Percentiles rank a stretch among this genome's conserved stretches.
Evolutionary conservation across 2,888 invertebrate species (phyloP).

Genomic region (Dryobota labecula): DNA sequence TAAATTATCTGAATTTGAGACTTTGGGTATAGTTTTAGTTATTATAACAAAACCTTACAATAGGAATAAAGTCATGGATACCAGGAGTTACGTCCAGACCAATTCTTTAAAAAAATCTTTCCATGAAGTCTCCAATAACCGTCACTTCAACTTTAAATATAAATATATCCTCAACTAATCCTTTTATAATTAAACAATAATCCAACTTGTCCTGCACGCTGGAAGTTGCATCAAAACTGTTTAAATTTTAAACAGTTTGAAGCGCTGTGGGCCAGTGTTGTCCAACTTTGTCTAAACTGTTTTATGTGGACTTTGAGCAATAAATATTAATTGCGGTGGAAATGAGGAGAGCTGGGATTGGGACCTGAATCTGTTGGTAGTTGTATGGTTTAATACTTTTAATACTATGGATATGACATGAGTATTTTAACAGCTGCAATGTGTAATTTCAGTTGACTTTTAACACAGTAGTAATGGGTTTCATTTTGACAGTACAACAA

Average conservation of each 20-base stretch:
- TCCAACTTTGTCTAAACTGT: constrained; percentile 40
- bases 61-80: background rate
- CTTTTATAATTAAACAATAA: constrained; percentile 32
- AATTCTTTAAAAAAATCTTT: background rate
- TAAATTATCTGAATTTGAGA: no score
- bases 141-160: background rate
- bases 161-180: constrained; percentile 11
- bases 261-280: constrained; percentile 20
- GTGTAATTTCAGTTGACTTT: background rate
- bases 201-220: constrained; percentile 21
- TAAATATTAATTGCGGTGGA: constrained; percentile 44
- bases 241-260: constrained; percentile 36
- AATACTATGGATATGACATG: background rate
- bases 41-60: no score
- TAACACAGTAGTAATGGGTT: no score
- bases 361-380: background rate
- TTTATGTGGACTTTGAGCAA: constrained; percentile 30
- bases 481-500: no score
- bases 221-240: constrained; percentile 38
- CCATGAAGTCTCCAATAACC: background rate
- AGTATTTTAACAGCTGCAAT: background rate
- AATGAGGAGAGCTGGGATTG: constrained; percentile 19
- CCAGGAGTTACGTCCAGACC: background rate
- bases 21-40: no score
- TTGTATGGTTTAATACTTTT: constrained; percentile 3